These are phyloP conservation scores for Melanostoma mellinum DNA, from an alignment of 2,888 invertebrate species.

Conservation along the genomic window DNA sequence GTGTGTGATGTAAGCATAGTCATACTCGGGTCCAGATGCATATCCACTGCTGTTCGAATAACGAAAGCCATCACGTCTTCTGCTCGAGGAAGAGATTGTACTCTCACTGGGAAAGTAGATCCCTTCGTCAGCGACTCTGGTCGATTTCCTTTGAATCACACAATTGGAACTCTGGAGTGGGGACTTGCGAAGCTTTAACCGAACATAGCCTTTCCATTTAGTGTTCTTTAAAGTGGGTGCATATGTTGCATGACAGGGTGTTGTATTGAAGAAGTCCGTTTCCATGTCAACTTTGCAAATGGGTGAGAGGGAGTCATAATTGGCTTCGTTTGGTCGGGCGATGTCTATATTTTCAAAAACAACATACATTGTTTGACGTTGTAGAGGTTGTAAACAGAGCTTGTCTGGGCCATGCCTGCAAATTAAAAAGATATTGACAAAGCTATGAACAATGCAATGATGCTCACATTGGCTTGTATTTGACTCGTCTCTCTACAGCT, in stretches of 20 bases:
- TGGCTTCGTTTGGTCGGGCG: slow-evolving; percentile 85
- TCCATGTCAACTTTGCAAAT: slow-evolving; percentile 86
- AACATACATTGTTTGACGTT: slow-evolving; percentile 86
- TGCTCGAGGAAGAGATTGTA: slow-evolving; percentile 51
- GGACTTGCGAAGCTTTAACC: slow-evolving; percentile 78
- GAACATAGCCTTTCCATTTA: slow-evolving; percentile 80
- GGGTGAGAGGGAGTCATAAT: slow-evolving; percentile 82
- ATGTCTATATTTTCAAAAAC: slow-evolving; percentile 90
- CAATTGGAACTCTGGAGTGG: slow-evolving; percentile 20
- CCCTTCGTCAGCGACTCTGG: slow-evolving; percentile 24
- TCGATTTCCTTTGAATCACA: neutral
- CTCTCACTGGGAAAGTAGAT: slow-evolving; percentile 56
- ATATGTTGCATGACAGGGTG: slow-evolving; percentile 77
- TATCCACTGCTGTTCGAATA: slow-evolving; percentile 49
- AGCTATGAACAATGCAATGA: neutral
- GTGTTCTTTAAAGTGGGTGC: slow-evolving; percentile 76
- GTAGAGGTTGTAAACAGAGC: slow-evolving; percentile 83
- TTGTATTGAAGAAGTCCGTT: slow-evolving; percentile 78
- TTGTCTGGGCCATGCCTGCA: slow-evolving; percentile 81
- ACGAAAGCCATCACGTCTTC: slow-evolving; percentile 25
- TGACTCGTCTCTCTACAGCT: slow-evolving; percentile 85
- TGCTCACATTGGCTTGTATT: slow-evolving; percentile 82
- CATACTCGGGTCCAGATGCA: slow-evolving; percentile 76
- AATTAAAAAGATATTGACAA: neutral
- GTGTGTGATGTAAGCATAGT: slow-evolving; percentile 85